Base-by-base conservation (phyloP, 2,113 vertebrate species). In the Alligator sinensis region DNA sequence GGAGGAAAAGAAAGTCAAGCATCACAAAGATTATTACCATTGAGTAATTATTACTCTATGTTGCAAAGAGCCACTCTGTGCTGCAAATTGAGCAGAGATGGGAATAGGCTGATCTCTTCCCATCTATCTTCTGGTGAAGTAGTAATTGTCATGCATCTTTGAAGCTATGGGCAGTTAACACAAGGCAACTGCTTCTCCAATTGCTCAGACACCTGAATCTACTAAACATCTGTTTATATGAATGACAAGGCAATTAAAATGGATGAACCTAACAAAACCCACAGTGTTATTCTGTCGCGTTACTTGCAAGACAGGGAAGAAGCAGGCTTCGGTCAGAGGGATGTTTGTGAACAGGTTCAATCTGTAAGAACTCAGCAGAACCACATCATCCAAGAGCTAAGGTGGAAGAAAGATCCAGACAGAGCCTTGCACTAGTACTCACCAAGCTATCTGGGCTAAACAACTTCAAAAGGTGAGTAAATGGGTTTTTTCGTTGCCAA, bases 1-100 rank as follows among this genome's bases (percentile, higher is more conserved):
- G 87, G 96, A 92, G n/a, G 91, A 94, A 79, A 62, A 79, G 30
- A 74, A 75, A 90, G 64, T 84, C 54, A 89, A 5, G 0, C 4
- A 74, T 74, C 70, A 47, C 2, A 5, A 77, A 77, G 25, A 74
- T 34, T 27, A 70, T 87, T 55, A 61, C 25, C 17, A 30, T 8
- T 27, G 38, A 74, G 34, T 74, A 74, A 74, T 25, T 24, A 21
- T 74, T 74, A 74, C 70, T 12, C 47, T 14, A 62, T 86, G 38
- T 3, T 2, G 9, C 34, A 24, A 83, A 89, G 38, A 85, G 88
- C n/a, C 0, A 5, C n/a, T 21, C 0, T 47, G 38, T 19, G 30
- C 21, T 7, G 30, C 25, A 79, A 91, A 77, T 77, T 3, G 11
- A 90, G 82, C 6, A 81, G 72, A 55, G 72, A 34, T 0, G 24